Evolutionary conservation across 2,888 invertebrate genomes (phyloP).

Genomic region (Dolomedes plantarius): DNA sequence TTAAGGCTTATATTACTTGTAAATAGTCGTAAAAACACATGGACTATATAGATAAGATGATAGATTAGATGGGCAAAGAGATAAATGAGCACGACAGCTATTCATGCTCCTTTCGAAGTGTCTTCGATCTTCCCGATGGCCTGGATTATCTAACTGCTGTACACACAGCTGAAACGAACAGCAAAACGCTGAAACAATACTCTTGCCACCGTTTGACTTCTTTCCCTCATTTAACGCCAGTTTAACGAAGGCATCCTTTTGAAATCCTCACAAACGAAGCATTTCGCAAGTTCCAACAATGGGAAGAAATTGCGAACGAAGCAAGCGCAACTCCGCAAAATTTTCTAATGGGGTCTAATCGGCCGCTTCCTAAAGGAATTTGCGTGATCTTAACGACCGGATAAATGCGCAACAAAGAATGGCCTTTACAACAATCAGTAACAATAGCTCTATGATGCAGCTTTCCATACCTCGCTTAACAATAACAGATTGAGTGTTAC

Average conservation of each 20-base stretch:
- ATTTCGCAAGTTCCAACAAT: background rate
- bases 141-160: too few species aligned
- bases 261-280: background rate
- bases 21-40: too few species aligned
- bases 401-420: conserved; percentile 34
- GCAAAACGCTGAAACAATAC: too few species aligned
- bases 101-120: too few species aligned
- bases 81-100: too few species aligned
- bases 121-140: too few species aligned
- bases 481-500: conserved; percentile 4
- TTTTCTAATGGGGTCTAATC: background rate
- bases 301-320: conserved; percentile 20
- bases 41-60: too few species aligned
- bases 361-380: conserved; percentile 4
- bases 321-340: background rate
- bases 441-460: background rate
- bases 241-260: background rate
- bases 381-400: conserved; percentile 14
- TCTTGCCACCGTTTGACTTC: background rate
- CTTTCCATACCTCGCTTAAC: background rate
- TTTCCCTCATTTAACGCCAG: background rate
- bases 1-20: too few species aligned
- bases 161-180: too few species aligned
- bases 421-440: background rate
- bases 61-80: too few species aligned